Conservation (phyloP, 2,797 vertebrate species). For the Periparus ater region DNA sequence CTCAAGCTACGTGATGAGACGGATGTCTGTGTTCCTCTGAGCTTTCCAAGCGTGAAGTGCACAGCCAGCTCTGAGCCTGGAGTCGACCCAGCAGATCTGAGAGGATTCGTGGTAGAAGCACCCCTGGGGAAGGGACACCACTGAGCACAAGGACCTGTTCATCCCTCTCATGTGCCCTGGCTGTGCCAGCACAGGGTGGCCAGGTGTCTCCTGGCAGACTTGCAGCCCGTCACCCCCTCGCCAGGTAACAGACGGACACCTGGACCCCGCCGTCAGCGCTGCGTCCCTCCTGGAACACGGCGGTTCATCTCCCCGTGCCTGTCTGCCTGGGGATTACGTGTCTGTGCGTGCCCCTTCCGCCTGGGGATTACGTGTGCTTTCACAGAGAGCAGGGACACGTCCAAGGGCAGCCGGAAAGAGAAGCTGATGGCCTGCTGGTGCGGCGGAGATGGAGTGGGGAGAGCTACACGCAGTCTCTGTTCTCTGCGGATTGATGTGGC, state of each 20-base stretch:
- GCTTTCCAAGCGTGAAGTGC: slow-evolving; percentile 37
- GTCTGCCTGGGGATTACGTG: background rate
- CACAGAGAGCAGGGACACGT: rapidly evolving
- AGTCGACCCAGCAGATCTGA: background rate
- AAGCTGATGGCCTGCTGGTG: background rate
- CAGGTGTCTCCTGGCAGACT: background rate
- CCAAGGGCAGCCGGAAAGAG: background rate
- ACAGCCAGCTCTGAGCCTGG: slow-evolving; percentile 33
- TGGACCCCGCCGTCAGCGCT: rapidly evolving
- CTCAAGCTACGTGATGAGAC: slow-evolving; percentile 7
- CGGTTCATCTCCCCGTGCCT: rapidly evolving
- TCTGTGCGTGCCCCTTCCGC: background rate
- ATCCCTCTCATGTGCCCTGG: background rate
- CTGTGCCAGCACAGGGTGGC: background rate
- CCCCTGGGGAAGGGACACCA: background rate
- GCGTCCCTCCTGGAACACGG: background rate
- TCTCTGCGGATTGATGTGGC: background rate
- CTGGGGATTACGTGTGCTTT: background rate
- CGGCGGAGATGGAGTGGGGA: rapidly evolving
- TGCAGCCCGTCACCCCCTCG: background rate
- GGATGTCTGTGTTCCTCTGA: slow-evolving; percentile 16
- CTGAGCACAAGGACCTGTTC: background rate
- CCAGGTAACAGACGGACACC: background rate
- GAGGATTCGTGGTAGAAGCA: background rate
- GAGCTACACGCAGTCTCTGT: background rate